Base-by-base conservation (phyloP, 2,113 vertebrate genomes). In the Cochlearius cochlearius region DNA sequence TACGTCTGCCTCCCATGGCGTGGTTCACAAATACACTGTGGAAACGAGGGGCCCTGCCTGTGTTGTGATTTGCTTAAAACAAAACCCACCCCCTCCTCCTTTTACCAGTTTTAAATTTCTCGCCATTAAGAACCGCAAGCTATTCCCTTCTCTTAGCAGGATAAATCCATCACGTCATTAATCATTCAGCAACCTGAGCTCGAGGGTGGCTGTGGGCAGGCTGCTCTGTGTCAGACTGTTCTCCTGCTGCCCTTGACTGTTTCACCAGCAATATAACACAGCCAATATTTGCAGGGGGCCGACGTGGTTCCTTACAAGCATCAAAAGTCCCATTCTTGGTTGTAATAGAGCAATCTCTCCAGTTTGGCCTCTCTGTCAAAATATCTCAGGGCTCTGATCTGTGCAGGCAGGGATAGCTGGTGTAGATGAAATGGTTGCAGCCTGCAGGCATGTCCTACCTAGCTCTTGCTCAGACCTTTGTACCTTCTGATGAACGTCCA, bases 111-210 rank as follows among this genome's bases (percentile, higher is more conserved):
- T 94, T 74, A 52, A 75, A 77, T 88, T 90, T 94, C 74, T 93
- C 0, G 0, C 77, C n/a, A 8, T 79, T 79, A 47, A 82, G 29
- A 41, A 53, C 90, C 0, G 0, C 41, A 27, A 71, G 38, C 38
- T 86, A 45, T 66, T 92, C 49, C 36, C 18, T 88, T 73, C 86
- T 86, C 26, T 43, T 86, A 55, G 50, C 63, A 58, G 59, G 50
- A 29, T 83, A 52, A 92, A 83, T 77, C 64, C 41, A 47, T 83
- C 18, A 63, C 53, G 62, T 82, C 76, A 52, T 95, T 83, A 92
- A 87, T 94, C 67, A 85, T 87, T 81, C 83, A 94, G 69, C 64
- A 87, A 26, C 62, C 34, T 23, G 67, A 76, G 38, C 32, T 92
- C 4, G 2, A 19, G 23, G 9, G 5, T 75, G 80, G 39, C 76